Evolutionary conservation across 2,113 vertebrate genomes (phyloP), one percentile per base, ranked within the genome.

Genomic region (Corythaeola cristata): DNA sequence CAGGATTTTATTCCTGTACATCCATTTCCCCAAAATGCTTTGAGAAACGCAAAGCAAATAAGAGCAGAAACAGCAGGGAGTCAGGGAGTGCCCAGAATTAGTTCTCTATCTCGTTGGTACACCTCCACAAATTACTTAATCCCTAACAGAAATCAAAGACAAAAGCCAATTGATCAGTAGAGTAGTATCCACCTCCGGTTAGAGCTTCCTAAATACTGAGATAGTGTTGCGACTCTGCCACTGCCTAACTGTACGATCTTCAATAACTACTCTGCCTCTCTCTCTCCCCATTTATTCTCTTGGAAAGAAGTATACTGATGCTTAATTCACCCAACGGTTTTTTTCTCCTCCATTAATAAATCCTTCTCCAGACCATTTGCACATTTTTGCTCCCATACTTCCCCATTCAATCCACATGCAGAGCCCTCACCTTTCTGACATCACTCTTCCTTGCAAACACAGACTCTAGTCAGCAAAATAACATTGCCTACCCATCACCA

Each of bases 401-500:
- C 37, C 39, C 53, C 20, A 23, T 47, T 64, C 39, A 33, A 60
- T n/a, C 12, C 68, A 44, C 30, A 67, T 4, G 19, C 35, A 75
- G 26, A 71, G 56, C 60, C 56, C 76, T 72, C 86, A 64, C 92
- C 66, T 86, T 92, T 62, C 79, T n/a, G 44, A 89, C 76, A 90
- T 69, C 64, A 47, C 44, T 80, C 80, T 60, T 84, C 77, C 55
- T 2, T 2, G 1, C 75, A 83, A 74, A 94, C 33, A 84, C 60
- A 86, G 60, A 53, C 89, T 80, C 55, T 74, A 93, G 90, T 90
- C 92, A 92, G 96, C 93, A 94, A 93, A 93, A 74, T 45, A 88
- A 83, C 78, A 75, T 2, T 56, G 68, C 64, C 63, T 74, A 93
- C 72, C 88, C 75, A 90, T 86, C 82, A 67, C 63, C 52, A 73